phyloP scores from a whole-genome alignment of 1,140 invertebrate species.

The Zaprionus davidi region DNA sequence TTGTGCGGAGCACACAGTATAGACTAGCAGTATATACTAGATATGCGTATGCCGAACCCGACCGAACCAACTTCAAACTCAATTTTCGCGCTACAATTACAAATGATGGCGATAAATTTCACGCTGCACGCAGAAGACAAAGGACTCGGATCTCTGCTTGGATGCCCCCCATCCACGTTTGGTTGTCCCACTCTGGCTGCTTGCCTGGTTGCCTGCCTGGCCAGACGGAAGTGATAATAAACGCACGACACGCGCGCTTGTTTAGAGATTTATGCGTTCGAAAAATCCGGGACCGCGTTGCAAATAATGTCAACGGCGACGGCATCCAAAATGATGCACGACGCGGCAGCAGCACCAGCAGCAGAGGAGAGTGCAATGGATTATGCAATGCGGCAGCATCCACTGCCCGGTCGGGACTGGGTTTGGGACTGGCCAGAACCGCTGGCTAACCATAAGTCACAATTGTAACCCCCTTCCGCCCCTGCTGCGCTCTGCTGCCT shows the following conservation, averaged over 20 bases:
- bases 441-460: conserved; percentile 70
- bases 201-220: conserved; percentile 53
- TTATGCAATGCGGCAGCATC: conserved; percentile 70
- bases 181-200: conserved; percentile 21
- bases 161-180: background rate
- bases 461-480: background rate
- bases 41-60: background rate
- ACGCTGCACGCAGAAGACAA: conserved; percentile 59
- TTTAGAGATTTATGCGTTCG: conserved; percentile 79
- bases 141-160: conserved; percentile 16
- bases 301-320: conserved; percentile 72
- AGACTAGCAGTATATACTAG: conserved; percentile 28
- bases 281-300: conserved; percentile 66
- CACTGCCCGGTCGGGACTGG: conserved; percentile 19
- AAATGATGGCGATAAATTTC: conserved; percentile 81
- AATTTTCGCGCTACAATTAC: conserved; percentile 82
- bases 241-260: conserved; percentile 79
- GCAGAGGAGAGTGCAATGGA: conserved; percentile 46
- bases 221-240: conserved; percentile 76
- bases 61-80: conserved; percentile 71
- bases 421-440: conserved; percentile 18
- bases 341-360: conserved; percentile 13
- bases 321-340: conserved; percentile 76
- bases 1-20: conserved; percentile 22
- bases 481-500: conserved; percentile 1